Evolutionary conservation across 2,113 vertebrate species (phyloP), one percentile per base, ranked within the genome.

Genomic region (Tachycineta bicolor): DNA sequence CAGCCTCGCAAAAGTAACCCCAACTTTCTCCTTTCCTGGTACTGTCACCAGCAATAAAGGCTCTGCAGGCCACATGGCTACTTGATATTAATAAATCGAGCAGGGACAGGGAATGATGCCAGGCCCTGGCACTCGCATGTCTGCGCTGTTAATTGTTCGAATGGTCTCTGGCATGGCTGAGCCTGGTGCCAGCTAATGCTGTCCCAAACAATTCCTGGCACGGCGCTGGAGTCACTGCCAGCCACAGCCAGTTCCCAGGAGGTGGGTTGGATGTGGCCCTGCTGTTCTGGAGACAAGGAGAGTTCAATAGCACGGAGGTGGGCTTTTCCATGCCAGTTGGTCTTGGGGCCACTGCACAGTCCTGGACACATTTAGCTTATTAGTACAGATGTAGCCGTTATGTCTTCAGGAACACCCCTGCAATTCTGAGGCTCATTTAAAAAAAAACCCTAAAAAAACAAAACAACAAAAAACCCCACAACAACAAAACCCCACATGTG

Each of bases 41-140:
- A 89, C 93, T 96, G 92, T 95, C 92, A 92, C 88, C 79, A 90
- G 85, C 90, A 93, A 94, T 95, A 97, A 95, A 83, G 65, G 73
- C 93, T 90, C 90, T 81, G 92, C 86, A 91, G 92, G 88, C 95
- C 79, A 83, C 96, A 95, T 74, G 90, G 90, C 93, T 97, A 95
- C 89, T 95, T 4, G n/a, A 81, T 90, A 90, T 94, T 94, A 93
- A 94, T 93, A 96, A 96, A 91, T 64, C 39, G 85, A 92, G 60
- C 69, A 55, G 80, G n/a, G 94, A 69, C 5, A 11, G 80, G 89
- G 94, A 90, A 74, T 0, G 26, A 37, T 67, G 96, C 95, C 96
- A 94, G 93, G 60, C 43, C 50, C 95, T 95, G 95, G 95, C 93
- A 96, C 73, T 95, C 0, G 0, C 89, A 60, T 75, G 93, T 86